phyloP scores from a whole-genome alignment of 2,888 invertebrate genomes.

The Heliconius cydno region DNA sequence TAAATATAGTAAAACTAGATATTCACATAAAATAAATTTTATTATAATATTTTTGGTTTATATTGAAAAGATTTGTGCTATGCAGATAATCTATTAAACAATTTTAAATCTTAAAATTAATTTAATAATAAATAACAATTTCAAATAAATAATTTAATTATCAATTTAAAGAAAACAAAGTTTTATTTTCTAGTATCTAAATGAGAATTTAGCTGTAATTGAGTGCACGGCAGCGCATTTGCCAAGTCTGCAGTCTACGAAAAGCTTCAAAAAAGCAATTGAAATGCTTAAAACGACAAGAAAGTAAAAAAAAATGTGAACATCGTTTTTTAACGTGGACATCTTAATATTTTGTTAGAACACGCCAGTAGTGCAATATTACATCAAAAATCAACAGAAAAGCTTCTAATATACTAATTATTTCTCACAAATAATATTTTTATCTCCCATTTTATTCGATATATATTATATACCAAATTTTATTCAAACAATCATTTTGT shows the following conservation, averaged over 20 bases:
- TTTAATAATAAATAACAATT: not conserved
- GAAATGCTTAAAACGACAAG: not conserved
- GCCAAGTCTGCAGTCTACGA: conserved; percentile 11
- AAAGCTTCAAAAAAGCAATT: conserved; percentile 5
- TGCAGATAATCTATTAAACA: not conserved
- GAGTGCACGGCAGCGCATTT: conserved; percentile 13
- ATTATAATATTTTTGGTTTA: not conserved
- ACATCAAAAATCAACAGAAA: not conserved
- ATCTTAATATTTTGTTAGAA: not conserved
- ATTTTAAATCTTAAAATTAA: not conserved
- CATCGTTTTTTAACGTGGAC: not conserved
- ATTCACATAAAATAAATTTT: not conserved
- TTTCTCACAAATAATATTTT: not conserved
- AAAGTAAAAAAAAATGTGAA: not conserved
- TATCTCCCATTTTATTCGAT: not conserved
- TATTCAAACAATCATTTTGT: conserved; percentile 45
- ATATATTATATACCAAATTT: conserved; percentile 17
- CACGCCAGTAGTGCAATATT: not conserved
- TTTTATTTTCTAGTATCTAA: not conserved
- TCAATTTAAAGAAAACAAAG: not conserved
- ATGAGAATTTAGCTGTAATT: not conserved
- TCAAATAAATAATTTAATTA: not conserved
- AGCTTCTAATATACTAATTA: not conserved
- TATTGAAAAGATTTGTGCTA: not conserved
- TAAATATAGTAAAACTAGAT: not conserved